Evolutionary conservation across 2,888 invertebrate species (phyloP).

Genomic region (Drosophila prolongata): DNA sequence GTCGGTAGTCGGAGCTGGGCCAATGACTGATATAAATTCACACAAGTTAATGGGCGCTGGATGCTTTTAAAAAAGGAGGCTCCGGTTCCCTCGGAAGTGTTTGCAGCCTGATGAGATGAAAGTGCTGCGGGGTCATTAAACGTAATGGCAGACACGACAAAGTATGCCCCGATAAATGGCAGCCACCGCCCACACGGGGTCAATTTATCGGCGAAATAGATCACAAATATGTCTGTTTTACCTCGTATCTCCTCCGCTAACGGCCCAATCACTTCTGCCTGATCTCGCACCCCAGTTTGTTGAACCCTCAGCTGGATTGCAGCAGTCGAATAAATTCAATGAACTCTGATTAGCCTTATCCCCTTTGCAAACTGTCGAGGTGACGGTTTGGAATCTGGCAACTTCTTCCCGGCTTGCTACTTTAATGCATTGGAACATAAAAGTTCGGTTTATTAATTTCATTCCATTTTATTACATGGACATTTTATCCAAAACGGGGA

Average conservation of each 20-base stretch:
- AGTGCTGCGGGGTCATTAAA: slow-evolving; percentile 49
- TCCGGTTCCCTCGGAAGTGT: slow-evolving; percentile 20
- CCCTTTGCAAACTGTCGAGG: background rate
- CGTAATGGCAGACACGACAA: slow-evolving; percentile 50
- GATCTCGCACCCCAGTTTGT: slow-evolving; percentile 6
- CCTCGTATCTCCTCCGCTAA: slow-evolving; percentile 4
- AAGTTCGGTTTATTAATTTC: slow-evolving; percentile 38
- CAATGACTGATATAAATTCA: slow-evolving; percentile 74
- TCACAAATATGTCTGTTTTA: slow-evolving; percentile 39
- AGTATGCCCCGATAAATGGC: slow-evolving; percentile 50
- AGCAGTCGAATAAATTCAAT: slow-evolving; percentile 71
- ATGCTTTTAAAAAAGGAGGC: slow-evolving; percentile 65
- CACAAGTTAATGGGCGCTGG: slow-evolving; percentile 72
- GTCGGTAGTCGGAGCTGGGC: slow-evolving; percentile 44
- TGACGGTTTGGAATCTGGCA: background rate
- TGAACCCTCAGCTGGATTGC: slow-evolving; percentile 69
- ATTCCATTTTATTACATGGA: slow-evolving; percentile 49
- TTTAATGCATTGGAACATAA: slow-evolving; percentile 2
- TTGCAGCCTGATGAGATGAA: slow-evolving; percentile 40
- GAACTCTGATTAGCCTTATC: slow-evolving; percentile 40
- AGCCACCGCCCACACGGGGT: slow-evolving; percentile 32
- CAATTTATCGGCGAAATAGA: slow-evolving; percentile 48
- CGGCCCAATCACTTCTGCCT: slow-evolving; percentile 14
- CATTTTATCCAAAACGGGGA: slow-evolving; percentile 49
- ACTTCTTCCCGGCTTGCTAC: slow-evolving; percentile 1